Conservation (phyloP, 2,888 invertebrate species). For the Anticlea derivata region DNA sequence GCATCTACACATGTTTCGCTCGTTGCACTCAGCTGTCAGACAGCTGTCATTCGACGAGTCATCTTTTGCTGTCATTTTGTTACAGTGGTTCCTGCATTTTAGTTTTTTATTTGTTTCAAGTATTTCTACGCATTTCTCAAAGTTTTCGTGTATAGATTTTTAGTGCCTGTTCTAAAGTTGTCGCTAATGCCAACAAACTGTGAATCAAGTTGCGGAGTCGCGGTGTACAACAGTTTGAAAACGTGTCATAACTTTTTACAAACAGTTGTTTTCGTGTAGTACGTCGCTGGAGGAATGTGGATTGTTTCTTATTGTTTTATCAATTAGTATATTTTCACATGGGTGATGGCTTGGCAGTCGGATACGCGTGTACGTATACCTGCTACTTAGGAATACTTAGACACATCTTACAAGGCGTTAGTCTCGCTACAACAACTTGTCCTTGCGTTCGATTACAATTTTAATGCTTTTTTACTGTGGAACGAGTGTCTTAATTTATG, state of each 20-base stretch:
- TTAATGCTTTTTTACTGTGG: conserved; percentile 60
- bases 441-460: conserved; percentile 72
- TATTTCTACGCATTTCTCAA: conserved; percentile 60
- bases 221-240: conserved; percentile 62
- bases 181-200: conserved; percentile 62
- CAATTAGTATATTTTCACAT: conserved; percentile 77
- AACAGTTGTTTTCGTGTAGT: conserved; percentile 72
- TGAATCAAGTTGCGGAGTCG: conserved; percentile 51
- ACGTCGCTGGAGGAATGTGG: conserved; percentile 73
- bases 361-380: conserved; percentile 77
- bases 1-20: background rate
- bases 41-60: conserved; percentile 27
- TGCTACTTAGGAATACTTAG: conserved; percentile 22
- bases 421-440: conserved; percentile 42
- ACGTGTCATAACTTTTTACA: conserved; percentile 77
- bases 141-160: conserved; percentile 68
- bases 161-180: conserved; percentile 50
- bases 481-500: conserved; percentile 51
- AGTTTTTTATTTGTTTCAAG: conserved; percentile 78
- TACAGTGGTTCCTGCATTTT: conserved; percentile 70
- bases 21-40: conserved; percentile 13
- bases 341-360: conserved; percentile 84
- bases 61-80: conserved; percentile 51
- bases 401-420: conserved; percentile 1
- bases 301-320: conserved; percentile 70